Percentiles rank a stretch among this genome's conserved stretches.
phyloP scores from a whole-genome alignment of 2,113 vertebrate species.

The Sylvietta virens region DNA sequence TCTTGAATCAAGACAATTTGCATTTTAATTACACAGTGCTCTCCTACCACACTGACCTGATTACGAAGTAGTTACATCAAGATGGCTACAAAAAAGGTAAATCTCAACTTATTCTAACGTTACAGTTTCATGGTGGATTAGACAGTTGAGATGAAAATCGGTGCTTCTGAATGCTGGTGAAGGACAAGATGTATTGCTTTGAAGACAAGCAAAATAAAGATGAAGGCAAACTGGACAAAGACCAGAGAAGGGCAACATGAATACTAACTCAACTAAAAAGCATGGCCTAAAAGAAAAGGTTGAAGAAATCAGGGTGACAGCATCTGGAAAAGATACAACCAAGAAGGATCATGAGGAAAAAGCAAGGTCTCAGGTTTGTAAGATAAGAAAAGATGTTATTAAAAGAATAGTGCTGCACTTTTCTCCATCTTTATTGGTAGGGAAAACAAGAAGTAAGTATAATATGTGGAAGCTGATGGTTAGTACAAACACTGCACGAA shows the following conservation, averaged over 20 bases:
- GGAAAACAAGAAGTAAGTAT: background rate
- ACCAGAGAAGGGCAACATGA: background rate
- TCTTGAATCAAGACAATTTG: background rate
- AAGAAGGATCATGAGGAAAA: background rate
- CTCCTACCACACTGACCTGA: background rate
- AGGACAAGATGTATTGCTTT: background rate
- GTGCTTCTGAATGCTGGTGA: background rate
- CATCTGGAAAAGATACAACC: background rate
- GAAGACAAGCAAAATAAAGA: background rate
- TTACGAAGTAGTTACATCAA: background rate
- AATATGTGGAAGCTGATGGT: background rate
- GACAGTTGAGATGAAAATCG: background rate
- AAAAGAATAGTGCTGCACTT: background rate
- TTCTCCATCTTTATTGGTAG: background rate
- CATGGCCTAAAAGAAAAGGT: background rate
- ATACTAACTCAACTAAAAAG: background rate
- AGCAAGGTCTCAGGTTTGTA: background rate
- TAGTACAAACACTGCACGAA: background rate
- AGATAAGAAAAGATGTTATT: background rate
- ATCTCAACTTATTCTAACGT: background rate
- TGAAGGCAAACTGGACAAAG: background rate
- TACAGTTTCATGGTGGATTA: background rate
- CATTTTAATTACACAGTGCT: background rate
- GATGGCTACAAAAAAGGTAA: background rate
- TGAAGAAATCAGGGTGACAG: background rate